Evolutionary conservation across 2,888 invertebrate species (phyloP).

Genomic region (Yponomeuta sedellus): DNA sequence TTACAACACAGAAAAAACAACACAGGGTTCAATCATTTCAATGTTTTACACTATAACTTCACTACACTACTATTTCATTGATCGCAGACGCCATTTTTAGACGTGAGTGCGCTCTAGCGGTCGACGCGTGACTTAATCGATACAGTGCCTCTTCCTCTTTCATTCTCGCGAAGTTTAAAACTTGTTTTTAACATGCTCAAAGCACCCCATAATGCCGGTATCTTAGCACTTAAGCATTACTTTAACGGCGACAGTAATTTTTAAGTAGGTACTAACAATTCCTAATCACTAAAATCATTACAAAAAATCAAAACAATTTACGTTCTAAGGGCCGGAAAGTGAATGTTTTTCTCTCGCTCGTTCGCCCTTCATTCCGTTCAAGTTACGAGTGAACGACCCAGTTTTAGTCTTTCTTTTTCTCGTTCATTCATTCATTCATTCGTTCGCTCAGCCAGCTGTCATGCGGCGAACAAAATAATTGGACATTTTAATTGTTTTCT

Average conservation of each 20-base stretch:
- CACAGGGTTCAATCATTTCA: slow-evolving; percentile 62
- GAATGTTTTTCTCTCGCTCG: slow-evolving; percentile 9
- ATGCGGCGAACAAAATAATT: not conserved
- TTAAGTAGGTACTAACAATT: not conserved
- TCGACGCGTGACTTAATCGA: slow-evolving; percentile 54
- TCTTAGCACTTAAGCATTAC: no score
- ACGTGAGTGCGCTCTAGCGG: slow-evolving; percentile 73
- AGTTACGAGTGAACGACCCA: not conserved
- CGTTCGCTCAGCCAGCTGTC: not conserved
- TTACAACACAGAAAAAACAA: slow-evolving; percentile 68
- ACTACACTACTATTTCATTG: slow-evolving; percentile 82
- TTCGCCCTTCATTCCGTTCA: not conserved
- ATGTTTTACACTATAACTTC: slow-evolving; percentile 69
- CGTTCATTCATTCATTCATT: not conserved
- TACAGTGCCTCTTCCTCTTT: slow-evolving; percentile 28
- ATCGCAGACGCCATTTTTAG: slow-evolving; percentile 85
- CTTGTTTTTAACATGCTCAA: not conserved
- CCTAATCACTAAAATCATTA: not conserved
- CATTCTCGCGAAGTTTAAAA: slow-evolving; percentile 4
- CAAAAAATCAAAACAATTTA: not conserved
- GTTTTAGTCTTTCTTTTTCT: not conserved
- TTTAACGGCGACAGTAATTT: no score
- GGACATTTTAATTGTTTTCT: not conserved
- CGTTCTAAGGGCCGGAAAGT: slow-evolving; percentile 7
- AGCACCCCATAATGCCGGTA: not conserved